These are phyloP conservation scores for Phymanthus crucifer DNA, from an alignment of 92 coral and sea anemone species.

Conservation along the genomic window DNA sequence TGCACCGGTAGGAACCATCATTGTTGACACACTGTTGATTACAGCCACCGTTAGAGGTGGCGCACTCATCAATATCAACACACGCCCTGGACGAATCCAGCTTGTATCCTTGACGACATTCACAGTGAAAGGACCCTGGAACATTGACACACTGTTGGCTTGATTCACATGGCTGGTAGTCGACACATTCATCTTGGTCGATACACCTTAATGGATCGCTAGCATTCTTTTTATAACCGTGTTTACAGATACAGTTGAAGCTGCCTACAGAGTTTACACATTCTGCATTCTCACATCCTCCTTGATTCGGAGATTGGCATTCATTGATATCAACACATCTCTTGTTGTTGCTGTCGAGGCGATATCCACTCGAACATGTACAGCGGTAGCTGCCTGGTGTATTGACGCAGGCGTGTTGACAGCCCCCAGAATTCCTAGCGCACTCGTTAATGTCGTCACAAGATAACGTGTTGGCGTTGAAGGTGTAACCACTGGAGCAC, in stretches of 20 bases:
- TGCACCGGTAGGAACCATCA: conserved; percentile 52
- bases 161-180: conserved; percentile 13
- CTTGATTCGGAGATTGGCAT: conserved; percentile 35
- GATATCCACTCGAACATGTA: conserved; percentile 55
- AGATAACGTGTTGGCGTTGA: conserved; percentile 36
- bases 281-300: conserved; percentile 41
- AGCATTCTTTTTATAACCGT: conserved; percentile 11
- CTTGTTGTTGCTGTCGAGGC: conserved; percentile 31
- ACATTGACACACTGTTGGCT: conserved; percentile 59
- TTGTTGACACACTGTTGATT: conserved; percentile 66
- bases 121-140: conserved; percentile 52
- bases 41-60: conserved; percentile 60
- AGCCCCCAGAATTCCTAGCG: conserved; percentile 53
- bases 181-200: conserved; percentile 63
- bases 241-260: conserved; percentile 41
- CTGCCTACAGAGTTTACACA: conserved; percentile 53
- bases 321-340: conserved; percentile 77
- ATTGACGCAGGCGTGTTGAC: conserved; percentile 68
- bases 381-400: conserved; percentile 52
- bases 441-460: conserved; percentile 77
- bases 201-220: conserved; percentile 41
- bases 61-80: conserved; percentile 77
- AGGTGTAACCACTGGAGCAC: conserved; percentile 74
- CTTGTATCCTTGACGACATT: conserved; percentile 54
- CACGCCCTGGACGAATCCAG: conserved; percentile 39